phyloP scores from a whole-genome alignment of 2,113 vertebrate species.

The Herpailurus yagouaroundi region DNA sequence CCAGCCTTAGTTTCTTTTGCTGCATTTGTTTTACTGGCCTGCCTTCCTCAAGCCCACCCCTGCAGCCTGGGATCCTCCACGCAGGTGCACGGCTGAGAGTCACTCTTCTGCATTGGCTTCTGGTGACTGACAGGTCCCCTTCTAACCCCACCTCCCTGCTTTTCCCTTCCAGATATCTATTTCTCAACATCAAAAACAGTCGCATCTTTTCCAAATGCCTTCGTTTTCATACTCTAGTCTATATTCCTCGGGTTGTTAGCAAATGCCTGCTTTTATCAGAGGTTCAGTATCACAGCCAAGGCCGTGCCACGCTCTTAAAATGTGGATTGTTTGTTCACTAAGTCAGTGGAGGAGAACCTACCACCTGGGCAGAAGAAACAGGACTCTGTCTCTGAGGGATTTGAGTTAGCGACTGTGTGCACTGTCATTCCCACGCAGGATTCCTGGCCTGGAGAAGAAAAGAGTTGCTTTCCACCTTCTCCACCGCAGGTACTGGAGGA shows the following conservation, averaged over 20 bases:
- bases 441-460: background rate
- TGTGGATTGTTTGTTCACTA: background rate
- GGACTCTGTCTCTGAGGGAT: background rate
- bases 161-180: background rate
- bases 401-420: background rate
- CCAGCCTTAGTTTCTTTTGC: background rate
- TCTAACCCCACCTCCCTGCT: background rate
- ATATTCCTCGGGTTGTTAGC: background rate
- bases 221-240: conserved; percentile 31
- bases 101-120: background rate
- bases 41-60: background rate
- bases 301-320: background rate
- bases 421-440: background rate
- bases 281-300: background rate
- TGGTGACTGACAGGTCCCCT: background rate
- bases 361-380: background rate
- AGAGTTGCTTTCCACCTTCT: background rate
- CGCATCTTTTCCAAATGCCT: background rate
- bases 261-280: conserved; percentile 17
- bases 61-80: background rate
- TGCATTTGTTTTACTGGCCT: background rate
- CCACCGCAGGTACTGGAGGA: background rate
- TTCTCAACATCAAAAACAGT: conserved; percentile 38
- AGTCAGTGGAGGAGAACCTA: background rate
- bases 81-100: background rate